Conservation (phyloP, 2,113 vertebrate species). For the Tupaia tana region DNA sequence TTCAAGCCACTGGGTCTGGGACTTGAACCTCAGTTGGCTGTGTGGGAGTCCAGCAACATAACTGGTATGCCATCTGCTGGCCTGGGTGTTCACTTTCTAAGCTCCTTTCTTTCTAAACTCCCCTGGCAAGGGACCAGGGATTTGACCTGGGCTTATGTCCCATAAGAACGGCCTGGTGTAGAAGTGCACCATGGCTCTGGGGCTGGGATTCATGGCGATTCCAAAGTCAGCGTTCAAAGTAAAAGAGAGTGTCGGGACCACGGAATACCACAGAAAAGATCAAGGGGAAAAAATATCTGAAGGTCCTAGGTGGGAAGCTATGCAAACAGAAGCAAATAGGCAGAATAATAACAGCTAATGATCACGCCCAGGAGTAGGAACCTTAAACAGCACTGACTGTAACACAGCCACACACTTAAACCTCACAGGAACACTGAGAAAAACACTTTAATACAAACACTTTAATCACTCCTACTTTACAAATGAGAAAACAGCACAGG, state of each 20-base stretch:
- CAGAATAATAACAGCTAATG: background rate
- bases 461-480: background rate
- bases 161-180: background rate
- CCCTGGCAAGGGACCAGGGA: background rate
- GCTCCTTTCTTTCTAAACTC: background rate
- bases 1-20: too few species aligned
- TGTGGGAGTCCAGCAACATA: too few species aligned
- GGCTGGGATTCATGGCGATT: background rate
- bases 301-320: background rate
- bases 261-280: background rate
- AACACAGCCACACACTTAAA: background rate
- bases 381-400: background rate
- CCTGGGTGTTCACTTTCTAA: background rate
- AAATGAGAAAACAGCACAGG: background rate
- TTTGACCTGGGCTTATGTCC: background rate
- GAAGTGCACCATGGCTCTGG: background rate
- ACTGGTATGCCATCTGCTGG: too few species aligned
- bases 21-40: too few species aligned
- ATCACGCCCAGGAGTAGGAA: background rate
- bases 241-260: background rate
- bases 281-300: background rate
- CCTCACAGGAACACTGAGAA: background rate
- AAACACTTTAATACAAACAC: background rate
- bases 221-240: background rate
- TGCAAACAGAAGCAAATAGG: background rate